These are phyloP conservation scores for Heliconius aoede DNA, from an alignment of 2,888 invertebrate genomes.

Conservation along the genomic window DNA sequence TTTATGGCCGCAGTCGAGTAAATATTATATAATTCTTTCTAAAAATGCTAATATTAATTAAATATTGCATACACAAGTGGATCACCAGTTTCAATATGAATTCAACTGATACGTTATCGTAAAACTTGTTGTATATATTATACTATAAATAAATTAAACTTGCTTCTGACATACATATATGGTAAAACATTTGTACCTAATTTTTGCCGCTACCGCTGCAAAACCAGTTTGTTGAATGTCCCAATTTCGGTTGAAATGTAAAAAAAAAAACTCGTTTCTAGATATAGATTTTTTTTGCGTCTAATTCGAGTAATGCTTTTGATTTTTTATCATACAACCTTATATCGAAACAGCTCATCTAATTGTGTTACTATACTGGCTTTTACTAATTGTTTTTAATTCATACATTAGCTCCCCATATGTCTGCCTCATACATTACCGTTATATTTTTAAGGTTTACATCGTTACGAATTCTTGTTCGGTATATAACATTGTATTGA, in stretches of 20 bases:
- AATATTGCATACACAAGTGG: conserved; percentile 7
- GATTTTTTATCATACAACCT: conserved; percentile 21
- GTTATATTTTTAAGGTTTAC: conserved; percentile 5
- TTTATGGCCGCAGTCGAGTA: conserved; percentile 12
- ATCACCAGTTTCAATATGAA: conserved; percentile 22
- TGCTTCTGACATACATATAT: conserved; percentile 22
- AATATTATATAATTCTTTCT: conserved; percentile 14
- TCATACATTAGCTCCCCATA: too few relatives aligned
- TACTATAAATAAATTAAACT: conserved; percentile 17
- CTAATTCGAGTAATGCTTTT: conserved; percentile 25
- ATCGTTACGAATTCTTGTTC: not conserved
- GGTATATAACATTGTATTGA: not conserved
- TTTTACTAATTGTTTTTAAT: not conserved
- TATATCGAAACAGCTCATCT: not conserved
- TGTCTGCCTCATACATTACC: not conserved
- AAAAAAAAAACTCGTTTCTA: conserved; percentile 36
- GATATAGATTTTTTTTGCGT: conserved; percentile 28
- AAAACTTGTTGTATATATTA: conserved; percentile 10
- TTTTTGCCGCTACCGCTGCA: conserved; percentile 36
- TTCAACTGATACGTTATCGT: conserved; percentile 20
- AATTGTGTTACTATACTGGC: not conserved
- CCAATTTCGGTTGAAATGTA: conserved; percentile 37
- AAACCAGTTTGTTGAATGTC: conserved; percentile 38
- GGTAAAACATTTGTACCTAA: conserved; percentile 37
- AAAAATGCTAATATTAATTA: conserved; percentile 7